Conservation (phyloP, 37 sponge, comb jelly and placozoan genomes). For the Cladorhizidae sp. region DNA sequence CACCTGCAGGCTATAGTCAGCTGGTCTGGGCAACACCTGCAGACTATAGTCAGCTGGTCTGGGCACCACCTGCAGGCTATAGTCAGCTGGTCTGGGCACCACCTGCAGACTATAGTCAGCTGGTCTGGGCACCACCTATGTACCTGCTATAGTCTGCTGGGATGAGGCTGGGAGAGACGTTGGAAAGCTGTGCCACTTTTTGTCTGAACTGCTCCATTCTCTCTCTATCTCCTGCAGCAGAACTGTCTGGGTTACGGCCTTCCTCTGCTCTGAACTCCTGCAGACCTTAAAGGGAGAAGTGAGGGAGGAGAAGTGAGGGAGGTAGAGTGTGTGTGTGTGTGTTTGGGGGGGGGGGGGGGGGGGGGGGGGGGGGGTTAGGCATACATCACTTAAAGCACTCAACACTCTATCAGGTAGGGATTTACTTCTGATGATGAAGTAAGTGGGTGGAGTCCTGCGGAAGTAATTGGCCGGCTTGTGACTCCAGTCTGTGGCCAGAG, state of each 20-base stretch:
- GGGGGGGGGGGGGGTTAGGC: background rate
- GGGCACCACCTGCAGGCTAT: too few relatives aligned
- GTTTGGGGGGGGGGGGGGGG: background rate
- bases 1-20: too few relatives aligned
- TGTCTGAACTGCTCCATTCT: slow-evolving; percentile 14
- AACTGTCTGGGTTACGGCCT: slow-evolving; percentile 15
- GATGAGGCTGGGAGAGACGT: slow-evolving; percentile 35
- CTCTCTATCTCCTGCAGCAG: slow-evolving; percentile 13
- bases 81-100: too few relatives aligned
- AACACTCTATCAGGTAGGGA: background rate
- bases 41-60: too few relatives aligned
- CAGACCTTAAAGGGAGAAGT: slow-evolving; percentile 29
- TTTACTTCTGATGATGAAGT: slow-evolving; percentile 62
- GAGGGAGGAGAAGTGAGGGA: too few relatives aligned
- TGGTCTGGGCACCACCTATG: background rate
- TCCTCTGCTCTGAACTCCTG: slow-evolving; percentile 60
- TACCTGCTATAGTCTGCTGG: slow-evolving; percentile 33
- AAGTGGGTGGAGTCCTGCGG: slow-evolving; percentile 56
- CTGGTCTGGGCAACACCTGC: too few relatives aligned
- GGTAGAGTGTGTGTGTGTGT: background rate
- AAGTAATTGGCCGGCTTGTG: slow-evolving; percentile 49
- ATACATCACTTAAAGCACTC: background rate
- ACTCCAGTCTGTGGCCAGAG: slow-evolving; percentile 44
- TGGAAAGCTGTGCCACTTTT: slow-evolving; percentile 20
- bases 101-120: background rate